Conservation (phyloP, 2,797 vertebrate species). For the Limnodromus scolopaceus region DNA sequence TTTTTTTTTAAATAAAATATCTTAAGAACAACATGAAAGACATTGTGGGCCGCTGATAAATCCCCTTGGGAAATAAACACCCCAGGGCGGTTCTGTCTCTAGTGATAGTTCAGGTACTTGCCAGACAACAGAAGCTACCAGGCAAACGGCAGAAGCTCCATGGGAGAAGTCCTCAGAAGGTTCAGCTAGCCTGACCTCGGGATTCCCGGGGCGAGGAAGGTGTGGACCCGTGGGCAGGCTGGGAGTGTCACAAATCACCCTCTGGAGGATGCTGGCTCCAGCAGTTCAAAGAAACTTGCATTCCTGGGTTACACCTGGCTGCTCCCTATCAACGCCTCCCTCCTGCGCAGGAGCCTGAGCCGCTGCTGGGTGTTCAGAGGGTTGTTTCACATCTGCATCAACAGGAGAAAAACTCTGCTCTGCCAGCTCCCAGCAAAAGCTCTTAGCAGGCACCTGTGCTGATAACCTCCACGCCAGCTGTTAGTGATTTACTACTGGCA, state of each 20-base stretch:
- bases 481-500: not conserved
- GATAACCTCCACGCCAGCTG: not conserved
- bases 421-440: not conserved
- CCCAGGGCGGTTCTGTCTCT: not conserved
- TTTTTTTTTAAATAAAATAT: too few species aligned
- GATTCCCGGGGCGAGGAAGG: not conserved
- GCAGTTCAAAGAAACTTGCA: not conserved
- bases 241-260: not conserved
- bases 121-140: not conserved
- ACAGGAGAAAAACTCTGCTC: not conserved
- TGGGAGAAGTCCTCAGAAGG: rapidly evolving
- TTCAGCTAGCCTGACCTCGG: not conserved
- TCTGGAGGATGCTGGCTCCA: not conserved
- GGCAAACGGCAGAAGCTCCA: not conserved
- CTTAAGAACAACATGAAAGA: not conserved
- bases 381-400: not conserved
- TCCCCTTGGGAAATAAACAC: not conserved
- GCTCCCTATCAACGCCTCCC: not conserved
- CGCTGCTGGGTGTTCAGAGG: not conserved
- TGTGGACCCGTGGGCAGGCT: not conserved
- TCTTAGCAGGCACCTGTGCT: not conserved
- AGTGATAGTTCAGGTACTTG: not conserved
- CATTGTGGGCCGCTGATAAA: not conserved
- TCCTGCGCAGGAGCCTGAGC: not conserved
- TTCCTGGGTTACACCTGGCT: not conserved